Conservation (phyloP, 2,888 invertebrate genomes). For the Acanthosepion pharaonis region DNA sequence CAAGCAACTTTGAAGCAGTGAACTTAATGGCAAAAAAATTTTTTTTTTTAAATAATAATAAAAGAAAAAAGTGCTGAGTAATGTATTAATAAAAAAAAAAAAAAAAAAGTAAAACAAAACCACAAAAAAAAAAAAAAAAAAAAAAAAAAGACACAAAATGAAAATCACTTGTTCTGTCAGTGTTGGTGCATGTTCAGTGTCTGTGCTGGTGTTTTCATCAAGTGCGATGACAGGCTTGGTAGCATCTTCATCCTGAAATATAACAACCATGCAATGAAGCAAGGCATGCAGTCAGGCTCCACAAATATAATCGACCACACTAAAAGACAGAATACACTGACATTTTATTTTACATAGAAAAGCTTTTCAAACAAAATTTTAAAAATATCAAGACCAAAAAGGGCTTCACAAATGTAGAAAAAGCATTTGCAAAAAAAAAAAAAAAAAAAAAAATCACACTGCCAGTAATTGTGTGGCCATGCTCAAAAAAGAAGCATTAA, state of each 20-base stretch:
- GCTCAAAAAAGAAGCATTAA: not conserved
- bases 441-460: not conserved
- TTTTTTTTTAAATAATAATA: too few relatives aligned
- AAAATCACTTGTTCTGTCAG: not conserved
- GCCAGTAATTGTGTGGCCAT: not conserved
- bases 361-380: not conserved
- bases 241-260: conserved; percentile 41
- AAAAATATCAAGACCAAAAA: not conserved
- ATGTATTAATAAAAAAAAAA: not conserved
- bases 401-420: not conserved
- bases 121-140: not conserved
- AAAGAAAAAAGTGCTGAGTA: not conserved
- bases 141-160: not conserved
- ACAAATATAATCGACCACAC: not conserved
- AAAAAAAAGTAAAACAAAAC: not conserved
- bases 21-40: not conserved
- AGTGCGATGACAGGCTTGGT: not conserved
- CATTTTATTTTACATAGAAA: not conserved
- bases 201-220: not conserved
- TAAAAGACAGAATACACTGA: not conserved
- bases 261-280: conserved; percentile 39
- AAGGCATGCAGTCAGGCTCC: conserved; percentile 6
- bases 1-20: not conserved
- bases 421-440: too few relatives aligned
- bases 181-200: conserved; percentile 6